These are phyloP conservation scores for Mustelus asterias DNA, from an alignment of 2,113 vertebrate genomes.

Conservation along the genomic window DNA sequence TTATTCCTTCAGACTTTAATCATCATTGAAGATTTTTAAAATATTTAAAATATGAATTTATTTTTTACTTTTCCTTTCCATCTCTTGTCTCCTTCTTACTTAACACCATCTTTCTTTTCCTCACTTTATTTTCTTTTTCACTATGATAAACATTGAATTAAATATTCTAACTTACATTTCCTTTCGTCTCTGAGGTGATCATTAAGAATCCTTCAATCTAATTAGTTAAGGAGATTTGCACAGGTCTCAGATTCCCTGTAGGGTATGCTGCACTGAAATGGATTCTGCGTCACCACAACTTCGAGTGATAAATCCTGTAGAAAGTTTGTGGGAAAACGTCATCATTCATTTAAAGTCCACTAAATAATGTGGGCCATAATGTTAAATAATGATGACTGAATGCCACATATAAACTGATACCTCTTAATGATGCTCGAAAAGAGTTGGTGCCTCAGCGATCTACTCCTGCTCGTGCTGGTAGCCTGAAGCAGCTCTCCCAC, in stretches of 20 bases:
- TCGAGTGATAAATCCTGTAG: neutral
- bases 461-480: too few species aligned
- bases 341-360: neutral
- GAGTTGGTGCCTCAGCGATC: too few species aligned
- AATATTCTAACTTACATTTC: neutral
- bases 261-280: too few species aligned
- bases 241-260: neutral
- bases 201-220: neutral
- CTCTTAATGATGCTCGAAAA: neutral
- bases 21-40: too few species aligned
- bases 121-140: neutral
- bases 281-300: neutral
- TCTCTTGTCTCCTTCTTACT: neutral
- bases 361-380: neutral
- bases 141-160: neutral
- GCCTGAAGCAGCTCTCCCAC: too few species aligned
- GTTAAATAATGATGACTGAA: neutral
- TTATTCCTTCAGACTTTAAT: neutral
- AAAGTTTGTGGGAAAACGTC: neutral
- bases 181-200: neutral
- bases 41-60: too few species aligned
- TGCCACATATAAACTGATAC: neutral
- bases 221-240: neutral
- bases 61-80: neutral
- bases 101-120: neutral